Conservation (phyloP, 1,140 invertebrate genomes). For the Hydropsyche tenuis region DNA sequence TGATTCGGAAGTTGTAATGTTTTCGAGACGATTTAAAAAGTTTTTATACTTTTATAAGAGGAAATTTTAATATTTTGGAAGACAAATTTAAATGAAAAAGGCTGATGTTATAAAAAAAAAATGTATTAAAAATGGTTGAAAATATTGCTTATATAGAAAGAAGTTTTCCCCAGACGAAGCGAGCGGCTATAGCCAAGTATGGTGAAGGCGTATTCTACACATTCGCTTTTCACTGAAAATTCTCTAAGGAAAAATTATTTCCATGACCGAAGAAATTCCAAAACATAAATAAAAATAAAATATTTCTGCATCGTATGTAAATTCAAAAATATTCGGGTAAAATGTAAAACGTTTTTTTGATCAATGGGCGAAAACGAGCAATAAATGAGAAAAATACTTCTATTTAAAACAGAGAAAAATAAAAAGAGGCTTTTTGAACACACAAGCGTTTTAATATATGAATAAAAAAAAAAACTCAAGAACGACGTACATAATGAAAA, state of each 20-base stretch:
- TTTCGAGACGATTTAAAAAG: too few species aligned
- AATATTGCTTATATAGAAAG: background rate
- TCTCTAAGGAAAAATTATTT: slow-evolving; percentile 33
- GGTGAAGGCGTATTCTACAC: slow-evolving; percentile 21
- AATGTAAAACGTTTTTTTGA: background rate
- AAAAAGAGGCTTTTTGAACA: too few species aligned
- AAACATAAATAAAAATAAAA: slow-evolving; percentile 2
- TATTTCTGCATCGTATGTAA: background rate
- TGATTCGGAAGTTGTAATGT: too few species aligned
- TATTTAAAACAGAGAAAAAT: too few species aligned
- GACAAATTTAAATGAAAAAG: too few species aligned
- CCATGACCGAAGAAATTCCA: slow-evolving; percentile 5
- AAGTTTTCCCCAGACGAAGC: slow-evolving; percentile 20
- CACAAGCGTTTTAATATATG: too few species aligned
- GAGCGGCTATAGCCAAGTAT: slow-evolving; percentile 11
- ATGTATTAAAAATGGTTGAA: background rate
- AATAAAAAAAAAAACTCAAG: background rate
- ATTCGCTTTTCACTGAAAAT: slow-evolving; percentile 13
- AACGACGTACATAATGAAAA: background rate
- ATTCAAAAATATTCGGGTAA: background rate
- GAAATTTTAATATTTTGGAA: too few species aligned
- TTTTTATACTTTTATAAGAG: too few species aligned
- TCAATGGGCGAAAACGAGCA: too few species aligned
- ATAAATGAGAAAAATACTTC: too few species aligned
- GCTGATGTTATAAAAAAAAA: too few species aligned